Evolutionary conservation across 1,140 invertebrate species (phyloP).

Genomic region (Caenorhabditis remanei): DNA sequence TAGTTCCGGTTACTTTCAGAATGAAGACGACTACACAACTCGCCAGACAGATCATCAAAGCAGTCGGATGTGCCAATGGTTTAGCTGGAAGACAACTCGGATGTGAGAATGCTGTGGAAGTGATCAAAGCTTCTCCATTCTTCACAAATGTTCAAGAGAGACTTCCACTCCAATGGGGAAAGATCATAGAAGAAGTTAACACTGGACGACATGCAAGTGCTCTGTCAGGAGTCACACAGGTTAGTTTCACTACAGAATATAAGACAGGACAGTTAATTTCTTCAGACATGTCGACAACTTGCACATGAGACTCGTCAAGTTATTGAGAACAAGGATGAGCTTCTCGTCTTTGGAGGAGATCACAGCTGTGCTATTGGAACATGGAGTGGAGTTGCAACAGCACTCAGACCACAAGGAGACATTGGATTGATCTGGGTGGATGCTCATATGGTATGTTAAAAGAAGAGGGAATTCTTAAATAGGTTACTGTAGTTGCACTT

Average conservation of each 20-base stretch:
- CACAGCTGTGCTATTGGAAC: constrained; percentile 74
- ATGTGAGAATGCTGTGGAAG: constrained; percentile 69
- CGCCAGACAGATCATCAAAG: constrained; percentile 51
- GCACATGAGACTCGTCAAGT: constrained; percentile 62
- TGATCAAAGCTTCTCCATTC: constrained; percentile 64
- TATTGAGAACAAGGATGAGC: constrained; percentile 64
- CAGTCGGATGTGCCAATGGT: constrained; percentile 71
- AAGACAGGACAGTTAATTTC: background rate
- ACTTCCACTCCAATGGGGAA: constrained; percentile 69
- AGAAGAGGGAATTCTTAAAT: background rate
- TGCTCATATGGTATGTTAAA: constrained; percentile 70
- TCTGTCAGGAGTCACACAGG: constrained; percentile 70
- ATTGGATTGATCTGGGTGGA: constrained; percentile 74
- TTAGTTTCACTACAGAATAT: constrained; percentile 35
- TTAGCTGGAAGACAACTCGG: constrained; percentile 70
- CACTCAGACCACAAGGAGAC: constrained; percentile 68
- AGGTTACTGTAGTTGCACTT: background rate
- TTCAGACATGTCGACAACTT: constrained; percentile 67
- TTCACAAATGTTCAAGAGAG: constrained; percentile 53
- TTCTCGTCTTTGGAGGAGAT: constrained; percentile 73
- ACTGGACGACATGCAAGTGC: constrained; percentile 67
- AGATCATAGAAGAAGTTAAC: constrained; percentile 69
- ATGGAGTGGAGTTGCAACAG: constrained; percentile 70
- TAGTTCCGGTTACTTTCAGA: background rate
- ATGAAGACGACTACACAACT: constrained; percentile 48